Evolutionary conservation across 1,140 invertebrate genomes (phyloP), one percentile per base, ranked within the genome.

Genomic region (Drosophila pectinifera): DNA sequence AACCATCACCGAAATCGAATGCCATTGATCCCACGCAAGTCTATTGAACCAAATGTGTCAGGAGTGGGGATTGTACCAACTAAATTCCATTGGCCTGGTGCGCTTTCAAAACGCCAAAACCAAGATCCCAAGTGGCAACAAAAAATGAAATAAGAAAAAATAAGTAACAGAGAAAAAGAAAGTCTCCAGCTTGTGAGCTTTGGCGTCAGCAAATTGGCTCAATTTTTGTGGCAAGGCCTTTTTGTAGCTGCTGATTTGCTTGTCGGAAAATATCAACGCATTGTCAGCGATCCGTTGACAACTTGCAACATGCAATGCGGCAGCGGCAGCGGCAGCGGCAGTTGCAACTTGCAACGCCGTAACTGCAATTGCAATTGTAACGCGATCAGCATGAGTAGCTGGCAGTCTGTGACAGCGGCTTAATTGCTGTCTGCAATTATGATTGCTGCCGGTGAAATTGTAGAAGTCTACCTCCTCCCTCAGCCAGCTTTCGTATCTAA

Each of bases 231-330:
- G 68, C 70, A 79, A 72, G 41, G 64, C 54, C 43, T 68, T 70
- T 58, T 63, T 67, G 48, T 65, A 31, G 61, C 55, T 58, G 54
- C 73, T 89, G 84, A 89, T 86, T 88, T 88, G 83, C 63, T 89
- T 89, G 84, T 89, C 84, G 84, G 84, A 84, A 89, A 89, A 89
- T 89, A 84, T 89, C 84, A 89, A 89, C 84, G 84, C 84, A 89
- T 89, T 89, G 84, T 89, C 84, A 89, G 65, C 77, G 51, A 67
- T 55, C 56, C 83, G 45, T 83, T 88, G 84, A 88, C 79, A 88
- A 89, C 83, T 41, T 56, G 69, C 72, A 75, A 65, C 69, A 53
- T 53, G 55, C 56, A 77, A 54, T 26, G 79, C 73, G 54, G 68
- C 79, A 65, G 59, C 65, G 14, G 48, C 49, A 51, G 79, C 73